phyloP scores from a whole-genome alignment of 2,888 invertebrate genomes.

The Pharmacophagus antenor region DNA sequence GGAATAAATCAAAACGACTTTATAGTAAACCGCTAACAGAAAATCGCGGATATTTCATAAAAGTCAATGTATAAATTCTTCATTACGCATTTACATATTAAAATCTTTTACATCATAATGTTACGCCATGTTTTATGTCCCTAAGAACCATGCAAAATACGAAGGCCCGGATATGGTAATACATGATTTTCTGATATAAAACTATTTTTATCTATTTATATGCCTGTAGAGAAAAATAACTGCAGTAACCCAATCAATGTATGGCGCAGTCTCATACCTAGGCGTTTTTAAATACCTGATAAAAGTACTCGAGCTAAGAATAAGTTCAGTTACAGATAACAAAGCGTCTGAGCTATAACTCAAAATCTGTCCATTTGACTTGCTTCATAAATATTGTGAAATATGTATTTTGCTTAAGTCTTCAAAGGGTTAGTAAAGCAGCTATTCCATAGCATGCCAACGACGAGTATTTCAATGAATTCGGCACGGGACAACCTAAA shows the following conservation, averaged over 20 bases:
- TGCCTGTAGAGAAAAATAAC: neutral
- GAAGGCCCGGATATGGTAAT: neutral
- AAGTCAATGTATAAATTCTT: neutral
- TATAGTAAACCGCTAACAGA: neutral
- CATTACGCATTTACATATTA: no score
- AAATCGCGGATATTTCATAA: neutral
- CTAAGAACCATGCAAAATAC: neutral
- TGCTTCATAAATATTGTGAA: no score
- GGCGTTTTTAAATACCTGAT: neutral
- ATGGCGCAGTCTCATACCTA: no score
- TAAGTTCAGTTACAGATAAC: no score
- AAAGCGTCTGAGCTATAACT: no score
- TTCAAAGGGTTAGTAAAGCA: neutral
- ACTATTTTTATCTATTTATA: no score
- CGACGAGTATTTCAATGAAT: neutral
- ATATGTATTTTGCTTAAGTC: neutral
- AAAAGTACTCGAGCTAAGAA: no score
- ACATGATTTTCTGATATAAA: neutral
- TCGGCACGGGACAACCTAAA: neutral
- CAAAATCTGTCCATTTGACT: no score
- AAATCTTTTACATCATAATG: no score
- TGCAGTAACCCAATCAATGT: neutral
- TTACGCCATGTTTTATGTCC: no score
- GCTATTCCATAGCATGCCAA: neutral
- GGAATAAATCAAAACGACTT: constrained; percentile 4